Conservation (phyloP, 1,140 invertebrate genomes). For the Zaprionus capensis region DNA sequence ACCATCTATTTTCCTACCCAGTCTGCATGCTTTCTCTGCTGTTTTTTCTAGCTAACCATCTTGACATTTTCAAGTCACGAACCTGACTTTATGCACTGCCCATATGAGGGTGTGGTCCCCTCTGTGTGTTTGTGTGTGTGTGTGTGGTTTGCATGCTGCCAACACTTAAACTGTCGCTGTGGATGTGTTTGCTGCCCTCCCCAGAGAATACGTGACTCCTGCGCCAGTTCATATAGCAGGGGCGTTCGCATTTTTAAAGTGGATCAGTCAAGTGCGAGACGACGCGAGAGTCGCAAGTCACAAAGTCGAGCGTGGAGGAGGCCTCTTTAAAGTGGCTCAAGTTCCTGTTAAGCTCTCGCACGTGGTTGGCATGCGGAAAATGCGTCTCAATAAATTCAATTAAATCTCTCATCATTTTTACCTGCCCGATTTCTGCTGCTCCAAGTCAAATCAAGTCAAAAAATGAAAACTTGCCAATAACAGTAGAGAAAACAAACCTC, state of each 20-base stretch:
- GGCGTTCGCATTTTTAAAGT: constrained; percentile 53
- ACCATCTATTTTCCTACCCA: neutral
- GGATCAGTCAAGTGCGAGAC: constrained; percentile 11
- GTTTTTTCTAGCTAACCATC: constrained; percentile 23
- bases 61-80: constrained; percentile 51
- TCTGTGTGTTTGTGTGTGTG: constrained; percentile 40
- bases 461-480: neutral
- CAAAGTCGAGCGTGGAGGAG: constrained; percentile 2
- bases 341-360: constrained; percentile 29
- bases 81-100: constrained; percentile 38
- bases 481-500: neutral
- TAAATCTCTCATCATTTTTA: constrained; percentile 37
- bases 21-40: neutral
- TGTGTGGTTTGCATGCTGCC: constrained; percentile 71
- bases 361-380: constrained; percentile 36
- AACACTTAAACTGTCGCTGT: constrained; percentile 66
- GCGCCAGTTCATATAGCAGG: constrained; percentile 14
- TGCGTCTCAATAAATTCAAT: constrained; percentile 38
- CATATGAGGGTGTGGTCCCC: constrained; percentile 20
- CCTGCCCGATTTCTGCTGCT: constrained; percentile 5
- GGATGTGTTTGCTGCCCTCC: constrained; percentile 40
- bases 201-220: constrained; percentile 61
- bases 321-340: constrained; percentile 43
- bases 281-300: neutral
- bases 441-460: constrained; percentile 32